Base-by-base conservation (phyloP, 2,888 invertebrate species). In the Listrodromus nycthemerus region DNA sequence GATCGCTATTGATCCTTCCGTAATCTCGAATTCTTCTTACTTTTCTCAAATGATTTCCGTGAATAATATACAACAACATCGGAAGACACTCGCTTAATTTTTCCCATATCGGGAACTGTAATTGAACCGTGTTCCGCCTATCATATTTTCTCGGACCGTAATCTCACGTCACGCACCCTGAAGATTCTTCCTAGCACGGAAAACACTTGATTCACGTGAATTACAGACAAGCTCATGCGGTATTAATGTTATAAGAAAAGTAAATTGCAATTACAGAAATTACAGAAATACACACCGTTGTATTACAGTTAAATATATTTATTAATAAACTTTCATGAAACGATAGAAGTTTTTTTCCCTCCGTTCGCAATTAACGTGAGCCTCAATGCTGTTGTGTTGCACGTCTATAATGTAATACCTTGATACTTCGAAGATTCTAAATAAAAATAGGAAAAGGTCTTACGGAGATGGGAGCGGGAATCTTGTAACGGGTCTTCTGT, bases 201-300 rank as follows among this genome's bases (percentile, higher is more conserved):
- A 65, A 50, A 37, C 33, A 65, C 24, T 27, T 37, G 48, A 75
- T 63, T 75, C 50, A 63, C n/a, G 75, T 50, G 33, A 50, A n/a
- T 65, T 21, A n/a, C 6, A 37, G 2, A 45, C 45, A 37, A 7
- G 48, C 61, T 21, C 41, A 48, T 63, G 30, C 19, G 21, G 48
- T 63, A 74, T 63, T 30, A 55, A 63, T 33, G 19, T 63, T 45
- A 45, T 8, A n/a, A 41, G 16, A 16, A 45, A n/a, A 16, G 48
- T 30, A 16, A 61, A 30, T 61, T 61, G n/a, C 27, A 30, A 1
- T 24, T 13, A n/a, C n/a, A n/a, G n/a, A n/a, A n/a, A n/a, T n/a
- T 30, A 4, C 58, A 61, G 30, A 13, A n/a, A 16, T 61, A 24
- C 4, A 10, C 37, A 10, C 21, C 21, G 24, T 8, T 55, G 52